A percentile compares a stretch with the other conserved stretches of the same genome.
These are phyloP conservation scores for Aporophyla lueneburgensis DNA, from an alignment of 2,888 invertebrate genomes.

Conservation along the genomic window DNA sequence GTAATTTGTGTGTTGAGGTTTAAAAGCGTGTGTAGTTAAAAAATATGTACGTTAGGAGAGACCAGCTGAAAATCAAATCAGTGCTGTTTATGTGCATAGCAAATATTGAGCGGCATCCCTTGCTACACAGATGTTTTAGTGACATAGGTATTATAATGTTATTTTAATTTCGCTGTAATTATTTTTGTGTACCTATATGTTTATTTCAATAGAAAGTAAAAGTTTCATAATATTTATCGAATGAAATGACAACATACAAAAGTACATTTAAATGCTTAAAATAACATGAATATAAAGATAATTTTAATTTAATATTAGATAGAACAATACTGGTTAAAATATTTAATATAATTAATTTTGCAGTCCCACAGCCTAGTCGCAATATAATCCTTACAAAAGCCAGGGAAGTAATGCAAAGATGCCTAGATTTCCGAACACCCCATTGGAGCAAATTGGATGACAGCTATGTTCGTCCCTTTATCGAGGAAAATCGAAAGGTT, in stretches of 20 bases:
- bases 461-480: conserved; percentile 7
- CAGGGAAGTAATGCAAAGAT: background rate
- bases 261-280: too few species aligned
- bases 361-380: background rate
- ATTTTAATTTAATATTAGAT: too few species aligned
- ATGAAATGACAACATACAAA: too few species aligned
- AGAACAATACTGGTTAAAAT: too few species aligned
- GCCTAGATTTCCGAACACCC: conserved; percentile 23
- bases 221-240: background rate
- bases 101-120: background rate
- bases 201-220: background rate
- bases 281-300: too few species aligned
- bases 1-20: conserved; percentile 22
- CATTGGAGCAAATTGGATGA: conserved; percentile 31
- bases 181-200: too few species aligned
- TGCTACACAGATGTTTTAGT: background rate
- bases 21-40: background rate
- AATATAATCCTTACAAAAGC: background rate
- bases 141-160: too few species aligned
- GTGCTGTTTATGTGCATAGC: background rate
- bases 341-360: background rate
- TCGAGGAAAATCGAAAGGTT: conserved; percentile 35
- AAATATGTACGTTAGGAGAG: background rate
- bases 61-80: background rate
- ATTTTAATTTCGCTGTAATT: too few species aligned